Percentiles rank a stretch among this genome's conserved stretches.
Evolutionary conservation across 2,797 vertebrate species (phyloP).

Genomic region (Amblyopsis hoosieri): DNA sequence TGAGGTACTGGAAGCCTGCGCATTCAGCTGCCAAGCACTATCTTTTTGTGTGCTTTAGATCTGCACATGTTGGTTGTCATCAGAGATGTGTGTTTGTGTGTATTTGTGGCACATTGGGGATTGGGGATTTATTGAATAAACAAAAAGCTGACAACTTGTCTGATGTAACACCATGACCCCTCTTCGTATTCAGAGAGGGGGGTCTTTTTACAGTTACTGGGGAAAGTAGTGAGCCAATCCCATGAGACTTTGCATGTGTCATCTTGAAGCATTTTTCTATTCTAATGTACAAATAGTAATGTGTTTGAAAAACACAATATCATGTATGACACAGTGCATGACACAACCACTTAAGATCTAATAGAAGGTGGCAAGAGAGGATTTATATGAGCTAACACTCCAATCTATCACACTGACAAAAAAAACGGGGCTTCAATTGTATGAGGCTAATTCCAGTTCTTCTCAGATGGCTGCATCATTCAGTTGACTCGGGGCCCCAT

Average conservation of each 20-base stretch:
- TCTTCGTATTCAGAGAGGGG: slow-evolving; percentile 72
- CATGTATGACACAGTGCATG: slow-evolving; percentile 61
- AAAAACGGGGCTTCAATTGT: slow-evolving; percentile 52
- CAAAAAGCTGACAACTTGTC: slow-evolving; percentile 79
- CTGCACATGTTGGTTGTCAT: slow-evolving; percentile 72
- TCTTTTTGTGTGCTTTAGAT: slow-evolving; percentile 61
- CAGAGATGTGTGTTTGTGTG: slow-evolving; percentile 69
- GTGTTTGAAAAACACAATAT: slow-evolving; percentile 68
- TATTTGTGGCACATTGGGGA: slow-evolving; percentile 72
- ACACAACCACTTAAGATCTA: slow-evolving; percentile 73
- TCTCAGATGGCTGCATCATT: slow-evolving; percentile 62
- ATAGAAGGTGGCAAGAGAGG: slow-evolving; percentile 47
- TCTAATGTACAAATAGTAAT: slow-evolving; percentile 71
- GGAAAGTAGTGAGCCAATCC: slow-evolving; percentile 72
- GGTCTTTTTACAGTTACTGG: slow-evolving; percentile 73
- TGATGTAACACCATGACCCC: slow-evolving; percentile 79
- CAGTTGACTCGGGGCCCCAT: slow-evolving; percentile 47
- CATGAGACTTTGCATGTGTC: slow-evolving; percentile 68
- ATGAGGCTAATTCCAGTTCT: slow-evolving; percentile 74
- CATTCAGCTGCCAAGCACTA: slow-evolving; percentile 52
- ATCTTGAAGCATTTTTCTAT: slow-evolving; percentile 70
- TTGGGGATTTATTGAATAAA: slow-evolving; percentile 80
- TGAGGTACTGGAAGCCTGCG: slow-evolving; percentile 48
- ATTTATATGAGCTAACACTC: slow-evolving; percentile 47
- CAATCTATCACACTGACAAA: slow-evolving; percentile 22